phyloP scores from a whole-genome alignment of 1,140 invertebrate species.

The Diprion similis region DNA sequence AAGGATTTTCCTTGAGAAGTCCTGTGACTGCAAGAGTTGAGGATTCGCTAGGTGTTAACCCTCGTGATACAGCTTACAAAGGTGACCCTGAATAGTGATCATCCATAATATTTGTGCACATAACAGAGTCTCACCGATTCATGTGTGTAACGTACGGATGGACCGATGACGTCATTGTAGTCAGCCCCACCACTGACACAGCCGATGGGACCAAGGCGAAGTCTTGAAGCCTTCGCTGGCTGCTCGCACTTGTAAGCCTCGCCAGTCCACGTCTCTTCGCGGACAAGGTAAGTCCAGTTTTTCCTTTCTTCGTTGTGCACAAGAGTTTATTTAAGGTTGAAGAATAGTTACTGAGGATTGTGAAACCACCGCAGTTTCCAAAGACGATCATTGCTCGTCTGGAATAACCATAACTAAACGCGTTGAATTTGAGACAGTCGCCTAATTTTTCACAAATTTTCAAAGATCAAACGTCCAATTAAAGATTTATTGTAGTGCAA shows the following conservation, averaged over 20 bases:
- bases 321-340: constrained; percentile 13
- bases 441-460: neutral
- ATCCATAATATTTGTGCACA: neutral
- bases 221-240: constrained; percentile 47
- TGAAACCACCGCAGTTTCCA: constrained; percentile 7
- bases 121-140: neutral
- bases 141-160: neutral
- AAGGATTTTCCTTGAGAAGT: too few relatives aligned
- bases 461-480: too few relatives aligned
- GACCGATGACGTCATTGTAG: neutral
- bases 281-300: constrained; percentile 41
- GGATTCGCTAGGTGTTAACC: too few relatives aligned
- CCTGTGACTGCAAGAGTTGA: too few relatives aligned
- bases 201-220: constrained; percentile 26
- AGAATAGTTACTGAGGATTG: neutral
- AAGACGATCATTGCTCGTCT: constrained; percentile 26
- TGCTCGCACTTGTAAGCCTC: constrained; percentile 28
- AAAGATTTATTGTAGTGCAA: too few relatives aligned
- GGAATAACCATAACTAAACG: neutral
- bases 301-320: neutral
- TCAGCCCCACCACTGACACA: neutral
- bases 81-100: neutral
- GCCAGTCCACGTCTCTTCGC: constrained; percentile 42
- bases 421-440: neutral
- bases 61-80: too few relatives aligned